Conservation (phyloP, 2,888 invertebrate species). For the Lydus trimaculatus region DNA sequence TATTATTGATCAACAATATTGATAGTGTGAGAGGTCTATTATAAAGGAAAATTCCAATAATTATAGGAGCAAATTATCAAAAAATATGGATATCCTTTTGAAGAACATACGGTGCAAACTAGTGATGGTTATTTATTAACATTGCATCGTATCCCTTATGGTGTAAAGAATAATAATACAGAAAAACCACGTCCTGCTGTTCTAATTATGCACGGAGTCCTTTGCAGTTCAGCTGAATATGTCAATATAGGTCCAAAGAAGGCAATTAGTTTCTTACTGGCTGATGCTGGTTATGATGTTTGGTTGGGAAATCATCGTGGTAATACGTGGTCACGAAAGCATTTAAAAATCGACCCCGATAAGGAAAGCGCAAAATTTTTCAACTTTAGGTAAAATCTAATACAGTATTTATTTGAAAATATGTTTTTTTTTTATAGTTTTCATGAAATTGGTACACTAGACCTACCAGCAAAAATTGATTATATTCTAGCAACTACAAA, state of each 20-base stretch:
- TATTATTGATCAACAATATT: too few relatives aligned
- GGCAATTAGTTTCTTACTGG: constrained; percentile 41
- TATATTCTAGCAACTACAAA: constrained; percentile 19
- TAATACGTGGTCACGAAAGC: constrained; percentile 67
- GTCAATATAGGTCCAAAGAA: constrained; percentile 28
- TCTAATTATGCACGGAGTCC: constrained; percentile 29
- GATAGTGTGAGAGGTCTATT: too few relatives aligned
- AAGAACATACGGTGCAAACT: constrained; percentile 30
- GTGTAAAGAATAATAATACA: constrained; percentile 12
- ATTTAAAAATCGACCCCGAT: constrained; percentile 53
- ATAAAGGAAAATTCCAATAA: too few relatives aligned
- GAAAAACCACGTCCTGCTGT: constrained; percentile 5
- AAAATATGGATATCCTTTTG: constrained; percentile 31
- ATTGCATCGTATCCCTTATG: constrained; percentile 33
- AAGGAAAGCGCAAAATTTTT: constrained; percentile 57
- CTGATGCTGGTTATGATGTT: constrained; percentile 51
- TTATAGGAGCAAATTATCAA: not conserved
- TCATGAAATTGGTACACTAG: constrained; percentile 19
- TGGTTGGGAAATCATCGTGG: constrained; percentile 82
- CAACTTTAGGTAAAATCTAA: constrained; percentile 8
- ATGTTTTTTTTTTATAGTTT: not conserved
- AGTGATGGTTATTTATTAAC: constrained; percentile 33
- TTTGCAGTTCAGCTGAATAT: constrained; percentile 31
- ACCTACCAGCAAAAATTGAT: constrained; percentile 25
- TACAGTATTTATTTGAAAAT: not conserved